Conservation (phyloP, 92 coral and sea anemone genomes). For the Siderastrea siderea region DNA sequence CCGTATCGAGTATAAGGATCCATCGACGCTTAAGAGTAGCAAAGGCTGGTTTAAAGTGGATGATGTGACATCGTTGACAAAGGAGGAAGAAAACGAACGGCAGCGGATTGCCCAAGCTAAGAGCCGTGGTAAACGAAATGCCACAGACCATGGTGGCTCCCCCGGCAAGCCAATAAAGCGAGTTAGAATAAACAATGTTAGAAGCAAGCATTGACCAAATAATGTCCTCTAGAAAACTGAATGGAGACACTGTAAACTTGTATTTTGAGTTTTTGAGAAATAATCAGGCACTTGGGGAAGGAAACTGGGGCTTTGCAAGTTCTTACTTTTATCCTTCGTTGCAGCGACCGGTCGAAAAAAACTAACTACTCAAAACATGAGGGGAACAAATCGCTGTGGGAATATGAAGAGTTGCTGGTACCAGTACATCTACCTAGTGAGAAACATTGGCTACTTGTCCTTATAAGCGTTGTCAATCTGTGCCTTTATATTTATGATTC, state of each 20-base stretch:
- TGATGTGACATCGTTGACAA: slow-evolving; percentile 18
- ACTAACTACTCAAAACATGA: slow-evolving; percentile 7
- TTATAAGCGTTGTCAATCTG: slow-evolving; percentile 26
- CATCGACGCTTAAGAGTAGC: not conserved
- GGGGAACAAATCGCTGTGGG: slow-evolving; percentile 19
- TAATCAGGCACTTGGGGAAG: slow-evolving; percentile 3
- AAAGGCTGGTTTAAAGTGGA: slow-evolving; percentile 13
- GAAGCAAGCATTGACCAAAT: not conserved
- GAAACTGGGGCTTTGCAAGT: not conserved
- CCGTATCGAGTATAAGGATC: not conserved
- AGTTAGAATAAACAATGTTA: not conserved
- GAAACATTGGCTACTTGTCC: slow-evolving; percentile 40
- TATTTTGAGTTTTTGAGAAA: slow-evolving; percentile 28
- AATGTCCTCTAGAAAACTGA: not conserved
- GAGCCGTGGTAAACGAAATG: too few species aligned
- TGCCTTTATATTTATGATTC: slow-evolving; percentile 28
- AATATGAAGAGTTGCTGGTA: slow-evolving; percentile 18
- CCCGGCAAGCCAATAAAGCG: not conserved
- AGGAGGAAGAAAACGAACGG: slow-evolving; percentile 7
- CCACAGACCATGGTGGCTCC: not conserved
- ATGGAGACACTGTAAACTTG: slow-evolving; percentile 20
- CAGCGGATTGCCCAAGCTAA: not conserved
- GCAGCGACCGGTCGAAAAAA: slow-evolving; percentile 11
- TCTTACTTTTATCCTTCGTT: too few species aligned
- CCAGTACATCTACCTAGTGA: slow-evolving; percentile 36